Conservation (phyloP, 2,888 invertebrate genomes). For the Eupithecia insigniata region DNA sequence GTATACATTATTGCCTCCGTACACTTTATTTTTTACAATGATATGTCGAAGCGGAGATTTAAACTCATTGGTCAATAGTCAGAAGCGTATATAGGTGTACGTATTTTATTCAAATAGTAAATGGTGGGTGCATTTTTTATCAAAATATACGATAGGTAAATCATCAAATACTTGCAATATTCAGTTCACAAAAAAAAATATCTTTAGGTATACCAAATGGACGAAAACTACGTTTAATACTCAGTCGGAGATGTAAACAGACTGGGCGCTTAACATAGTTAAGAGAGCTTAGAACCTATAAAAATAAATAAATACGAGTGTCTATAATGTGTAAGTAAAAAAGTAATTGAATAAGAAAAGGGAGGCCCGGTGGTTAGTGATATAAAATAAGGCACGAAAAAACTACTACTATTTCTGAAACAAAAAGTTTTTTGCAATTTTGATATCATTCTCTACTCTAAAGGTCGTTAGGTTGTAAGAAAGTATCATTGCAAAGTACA, state of each 20-base stretch:
- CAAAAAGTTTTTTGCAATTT: neutral
- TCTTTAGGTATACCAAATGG: neutral
- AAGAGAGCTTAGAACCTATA: neutral
- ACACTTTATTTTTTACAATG: conserved; percentile 64
- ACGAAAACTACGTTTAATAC: neutral
- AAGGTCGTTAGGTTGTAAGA: too few species aligned
- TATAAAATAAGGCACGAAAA: neutral
- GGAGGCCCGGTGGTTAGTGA: neutral
- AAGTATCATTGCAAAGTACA: neutral
- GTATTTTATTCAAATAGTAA: conserved; percentile 38
- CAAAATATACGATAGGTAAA: neutral
- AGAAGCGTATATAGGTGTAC: conserved; percentile 38
- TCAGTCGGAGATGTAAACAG: neutral
- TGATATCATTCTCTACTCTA: too few species aligned
- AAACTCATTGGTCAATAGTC: conserved; percentile 50
- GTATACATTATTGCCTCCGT: conserved; percentile 73
- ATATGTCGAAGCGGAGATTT: conserved; percentile 75
- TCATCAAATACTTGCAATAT: neutral
- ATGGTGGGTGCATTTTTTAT: neutral
- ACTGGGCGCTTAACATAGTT: neutral
- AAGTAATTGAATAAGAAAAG: neutral
- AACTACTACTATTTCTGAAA: neutral
- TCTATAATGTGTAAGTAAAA: neutral
- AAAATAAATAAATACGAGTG: neutral
- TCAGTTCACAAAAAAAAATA: neutral